phyloP scores from a whole-genome alignment of 2,113 vertebrate species.

The Hydrochoerus hydrochaeris region DNA sequence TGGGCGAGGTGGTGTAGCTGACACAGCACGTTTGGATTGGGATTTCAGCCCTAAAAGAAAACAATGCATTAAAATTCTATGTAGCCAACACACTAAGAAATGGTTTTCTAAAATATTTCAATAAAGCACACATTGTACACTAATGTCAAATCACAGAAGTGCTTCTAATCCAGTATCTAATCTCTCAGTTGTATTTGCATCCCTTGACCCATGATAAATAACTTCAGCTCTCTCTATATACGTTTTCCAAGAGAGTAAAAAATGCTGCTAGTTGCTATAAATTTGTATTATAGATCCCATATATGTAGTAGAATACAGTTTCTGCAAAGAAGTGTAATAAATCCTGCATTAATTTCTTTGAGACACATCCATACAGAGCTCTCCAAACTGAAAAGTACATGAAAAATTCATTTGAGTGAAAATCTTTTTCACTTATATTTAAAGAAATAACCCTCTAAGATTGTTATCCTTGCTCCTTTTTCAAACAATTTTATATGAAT shows the following conservation, averaged over 20 bases:
- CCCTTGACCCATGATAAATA: not conserved
- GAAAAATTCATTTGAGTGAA: not conserved
- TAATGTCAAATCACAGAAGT: not conserved
- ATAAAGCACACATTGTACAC: not conserved
- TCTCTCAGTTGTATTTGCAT: not conserved
- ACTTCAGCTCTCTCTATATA: not conserved
- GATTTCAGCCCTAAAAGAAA: slow-evolving; percentile 94
- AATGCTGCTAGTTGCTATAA: not conserved
- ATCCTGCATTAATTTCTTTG: not conserved
- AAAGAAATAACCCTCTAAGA: not conserved
- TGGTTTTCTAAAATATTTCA: not conserved
- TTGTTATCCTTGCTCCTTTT: not conserved
- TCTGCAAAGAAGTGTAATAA: not conserved
- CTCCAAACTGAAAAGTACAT: not conserved
- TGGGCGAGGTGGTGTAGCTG: slow-evolving; percentile 95
- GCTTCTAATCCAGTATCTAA: not conserved
- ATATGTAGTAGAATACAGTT: not conserved
- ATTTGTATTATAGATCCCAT: not conserved
- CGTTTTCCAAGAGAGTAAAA: slow-evolving; percentile 46
- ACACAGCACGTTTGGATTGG: slow-evolving; percentile 97
- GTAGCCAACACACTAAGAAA: not conserved
- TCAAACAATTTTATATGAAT: slow-evolving; percentile 5
- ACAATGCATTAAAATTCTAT: not conserved
- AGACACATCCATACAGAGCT: not conserved
- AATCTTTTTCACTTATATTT: not conserved